A percentile compares a stretch with the other conserved stretches of the same genome.
Conservation (phyloP, 2,113 vertebrate species). For the Halcyon senegalensis region DNA sequence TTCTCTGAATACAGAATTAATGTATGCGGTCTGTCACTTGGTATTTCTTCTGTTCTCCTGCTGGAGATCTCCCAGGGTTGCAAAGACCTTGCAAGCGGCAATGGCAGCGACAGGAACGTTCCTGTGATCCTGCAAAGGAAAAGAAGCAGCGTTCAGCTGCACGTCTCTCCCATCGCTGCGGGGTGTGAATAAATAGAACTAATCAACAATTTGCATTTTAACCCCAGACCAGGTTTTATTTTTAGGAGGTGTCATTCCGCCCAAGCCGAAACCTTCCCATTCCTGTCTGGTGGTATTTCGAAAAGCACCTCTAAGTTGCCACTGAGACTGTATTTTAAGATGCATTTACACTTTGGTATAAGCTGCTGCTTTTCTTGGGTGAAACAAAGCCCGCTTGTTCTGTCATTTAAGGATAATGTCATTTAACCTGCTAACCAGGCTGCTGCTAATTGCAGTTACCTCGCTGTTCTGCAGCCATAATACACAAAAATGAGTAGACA, state of each 20-base stretch:
- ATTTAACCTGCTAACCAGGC: not conserved
- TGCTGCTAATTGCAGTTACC: conserved; percentile 14
- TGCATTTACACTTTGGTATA: conserved; percentile 11
- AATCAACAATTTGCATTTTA: conserved; percentile 32
- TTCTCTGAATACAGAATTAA: conserved; percentile 15
- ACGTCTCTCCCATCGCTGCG: not conserved
- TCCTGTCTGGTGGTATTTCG: not conserved
- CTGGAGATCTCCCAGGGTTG: conserved; percentile 44
- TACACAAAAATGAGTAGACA: not conserved
- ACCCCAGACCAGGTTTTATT: conserved; percentile 28
- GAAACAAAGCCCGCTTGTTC: conserved; percentile 16
- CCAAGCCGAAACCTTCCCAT: not conserved
- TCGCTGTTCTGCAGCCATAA: not conserved
- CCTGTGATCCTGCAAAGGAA: not conserved
- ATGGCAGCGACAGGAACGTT: not conserved
- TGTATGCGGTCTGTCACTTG: conserved; percentile 43
- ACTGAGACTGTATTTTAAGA: not conserved
- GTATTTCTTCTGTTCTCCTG: conserved; percentile 24
- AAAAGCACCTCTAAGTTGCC: not conserved
- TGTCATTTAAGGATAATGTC: not conserved
- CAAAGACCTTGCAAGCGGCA: conserved; percentile 31
- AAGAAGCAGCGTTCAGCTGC: not conserved
- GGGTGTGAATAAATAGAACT: conserved; percentile 45
- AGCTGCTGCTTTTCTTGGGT: conserved; percentile 7
- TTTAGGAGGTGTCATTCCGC: not conserved